A percentile compares a stretch with the other conserved stretches of the same genome.
Conservation (phyloP, 2,113 vertebrate genomes). For the Neofelis nebulosa region DNA sequence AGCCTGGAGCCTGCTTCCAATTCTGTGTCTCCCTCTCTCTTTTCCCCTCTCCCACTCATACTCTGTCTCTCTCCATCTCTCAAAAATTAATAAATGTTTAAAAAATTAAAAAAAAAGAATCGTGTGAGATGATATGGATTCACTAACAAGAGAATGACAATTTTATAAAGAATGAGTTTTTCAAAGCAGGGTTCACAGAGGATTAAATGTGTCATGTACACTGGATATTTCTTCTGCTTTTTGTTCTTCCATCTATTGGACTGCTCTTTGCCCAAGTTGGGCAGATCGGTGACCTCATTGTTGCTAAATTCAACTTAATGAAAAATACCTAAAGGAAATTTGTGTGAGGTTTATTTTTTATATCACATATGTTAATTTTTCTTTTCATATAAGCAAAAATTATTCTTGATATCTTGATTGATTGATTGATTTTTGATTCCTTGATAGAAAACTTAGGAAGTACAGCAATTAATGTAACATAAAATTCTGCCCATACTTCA, state of each 20-base stretch:
- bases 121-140: not conserved
- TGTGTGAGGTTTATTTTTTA: not conserved
- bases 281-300: not conserved
- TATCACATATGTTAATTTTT: not conserved
- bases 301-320: not conserved
- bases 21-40: too few relatives aligned
- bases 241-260: not conserved
- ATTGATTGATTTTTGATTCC: not conserved
- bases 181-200: not conserved
- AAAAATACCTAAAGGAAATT: not conserved
- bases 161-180: not conserved
- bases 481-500: not conserved
- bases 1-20: too few relatives aligned
- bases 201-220: not conserved
- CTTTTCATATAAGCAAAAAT: not conserved
- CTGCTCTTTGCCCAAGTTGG: not conserved
- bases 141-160: not conserved
- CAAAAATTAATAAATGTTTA: too few relatives aligned
- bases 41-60: too few relatives aligned
- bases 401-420: not conserved
- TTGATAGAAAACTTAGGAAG: not conserved
- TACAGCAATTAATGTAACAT: not conserved
- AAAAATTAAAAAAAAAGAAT: not conserved
- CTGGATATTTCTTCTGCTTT: not conserved
- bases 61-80: too few relatives aligned